Base-by-base conservation (phyloP, 2,797 vertebrate genomes). In the Craterocephalus amniculus region DNA sequence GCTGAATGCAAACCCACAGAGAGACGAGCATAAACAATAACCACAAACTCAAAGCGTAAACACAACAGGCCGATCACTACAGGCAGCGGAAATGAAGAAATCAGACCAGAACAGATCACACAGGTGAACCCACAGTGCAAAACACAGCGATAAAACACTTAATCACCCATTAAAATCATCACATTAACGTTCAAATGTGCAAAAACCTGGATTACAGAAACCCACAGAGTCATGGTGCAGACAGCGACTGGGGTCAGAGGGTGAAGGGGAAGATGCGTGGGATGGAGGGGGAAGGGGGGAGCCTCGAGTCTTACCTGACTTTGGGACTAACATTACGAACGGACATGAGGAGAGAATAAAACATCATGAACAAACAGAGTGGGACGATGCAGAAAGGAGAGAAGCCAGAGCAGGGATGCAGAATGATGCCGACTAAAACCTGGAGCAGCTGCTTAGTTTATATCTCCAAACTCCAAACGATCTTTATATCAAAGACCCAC, bases 311-410 rank as follows among this genome's bases (percentile, higher is more conserved):
- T 99, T 99, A 99, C 97, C 98, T 99, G 96, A 97, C 96, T 95
- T 97, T 99, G 93, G 98, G 97, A 96, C 98, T 99, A 96, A 94
- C 70, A 90, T 93, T 94, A 95, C 94, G 92, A 93, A 95, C 91
- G 94, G 88, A 96, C 87, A 92, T 83, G 87, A 91, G 91, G 88
- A 92, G 88, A 93, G 88, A 92, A 90, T 76, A 91, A 79, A 78
- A 88, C 69, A 79, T 80, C 45, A 70, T 93, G 87, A 91, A 72
- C 78, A 81, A 74, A 87, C 64, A 83, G 67, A 85, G 70, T 58
- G 79, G 79, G 83, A 65, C 70, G 67, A 70, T 72, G 78, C 69
- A 84, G 61, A 78, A 72, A 80, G 68, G 70, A 76, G 60, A 79
- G 26, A 63, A 79, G 78, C 61, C 71, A 70, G 49, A 76, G 60